Conservation (phyloP, 2,113 vertebrate species). For the Climacteris rufus region DNA sequence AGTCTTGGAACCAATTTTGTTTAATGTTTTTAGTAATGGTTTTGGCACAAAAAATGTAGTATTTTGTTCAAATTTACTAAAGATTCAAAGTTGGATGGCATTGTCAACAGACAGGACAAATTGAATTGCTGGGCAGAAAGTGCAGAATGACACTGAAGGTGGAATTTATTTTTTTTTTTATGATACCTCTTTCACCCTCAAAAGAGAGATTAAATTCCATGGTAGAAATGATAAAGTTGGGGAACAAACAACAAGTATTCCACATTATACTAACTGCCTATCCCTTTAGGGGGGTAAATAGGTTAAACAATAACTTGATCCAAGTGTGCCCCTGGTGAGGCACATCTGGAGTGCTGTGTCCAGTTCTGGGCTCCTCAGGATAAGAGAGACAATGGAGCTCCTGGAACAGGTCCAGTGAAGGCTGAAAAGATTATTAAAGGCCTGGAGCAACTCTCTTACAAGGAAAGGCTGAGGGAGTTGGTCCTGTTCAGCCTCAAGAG, state of each 20-base stretch:
- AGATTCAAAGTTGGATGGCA: background rate
- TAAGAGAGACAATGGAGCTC: background rate
- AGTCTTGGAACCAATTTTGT: conserved; percentile 25
- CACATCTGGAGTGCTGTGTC: background rate
- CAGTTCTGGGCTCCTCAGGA: background rate
- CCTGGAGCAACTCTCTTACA: background rate
- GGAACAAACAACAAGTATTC: background rate
- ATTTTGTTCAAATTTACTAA: background rate
- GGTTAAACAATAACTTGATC: no score
- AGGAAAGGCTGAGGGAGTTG: background rate
- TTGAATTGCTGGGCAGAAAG: background rate
- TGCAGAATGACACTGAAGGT: background rate
- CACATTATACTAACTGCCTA: background rate
- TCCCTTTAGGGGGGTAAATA: background rate
- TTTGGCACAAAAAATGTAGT: background rate
- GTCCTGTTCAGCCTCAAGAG: background rate
- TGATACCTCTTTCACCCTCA: fast-evolving
- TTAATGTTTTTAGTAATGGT: conserved; percentile 30
- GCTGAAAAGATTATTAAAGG: background rate
- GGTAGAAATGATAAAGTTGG: background rate
- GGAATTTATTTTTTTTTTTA: background rate
- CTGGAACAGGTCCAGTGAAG: background rate
- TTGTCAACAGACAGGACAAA: background rate
- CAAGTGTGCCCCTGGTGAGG: background rate
- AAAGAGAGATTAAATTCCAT: background rate